Evolutionary conservation across 2,797 vertebrate genomes (phyloP).

Genomic region (Simalia tracyae): DNA sequence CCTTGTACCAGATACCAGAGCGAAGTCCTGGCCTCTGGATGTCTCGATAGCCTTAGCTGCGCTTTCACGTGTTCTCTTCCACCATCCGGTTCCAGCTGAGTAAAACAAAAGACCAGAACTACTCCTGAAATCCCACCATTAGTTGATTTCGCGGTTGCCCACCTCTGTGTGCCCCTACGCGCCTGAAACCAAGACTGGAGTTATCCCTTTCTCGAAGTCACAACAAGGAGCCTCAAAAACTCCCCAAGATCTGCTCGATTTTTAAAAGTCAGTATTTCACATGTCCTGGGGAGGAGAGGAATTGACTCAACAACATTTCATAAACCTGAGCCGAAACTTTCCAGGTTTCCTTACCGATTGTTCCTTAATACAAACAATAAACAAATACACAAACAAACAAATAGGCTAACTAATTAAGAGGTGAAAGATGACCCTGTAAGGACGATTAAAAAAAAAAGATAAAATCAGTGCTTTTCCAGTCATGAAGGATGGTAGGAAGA

Average conservation of each 20-base stretch:
- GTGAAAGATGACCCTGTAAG: background rate
- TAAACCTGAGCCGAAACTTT: background rate
- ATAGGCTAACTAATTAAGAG: background rate
- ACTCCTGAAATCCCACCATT: background rate
- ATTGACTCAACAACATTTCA: background rate
- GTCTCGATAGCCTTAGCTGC: background rate
- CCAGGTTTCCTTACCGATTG: background rate
- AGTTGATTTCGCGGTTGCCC: background rate
- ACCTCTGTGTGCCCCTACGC: no score
- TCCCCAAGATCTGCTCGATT: background rate
- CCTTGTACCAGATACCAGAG: background rate
- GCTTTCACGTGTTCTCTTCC: background rate
- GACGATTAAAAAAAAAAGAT: background rate
- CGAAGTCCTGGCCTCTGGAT: background rate
- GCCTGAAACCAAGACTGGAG: background rate
- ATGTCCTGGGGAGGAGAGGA: background rate
- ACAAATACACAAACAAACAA: background rate
- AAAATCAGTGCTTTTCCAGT: rapidly evolving
- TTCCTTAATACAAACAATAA: background rate
- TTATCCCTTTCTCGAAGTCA: background rate
- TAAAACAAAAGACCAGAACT: background rate
- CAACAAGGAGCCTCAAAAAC: background rate
- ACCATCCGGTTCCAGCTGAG: background rate
- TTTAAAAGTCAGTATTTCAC: background rate
- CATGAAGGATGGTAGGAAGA: background rate